Percentiles rank a stretch among this genome's conserved stretches.
Evolutionary conservation across 2,113 vertebrate genomes (phyloP).

Genomic region (Thymallus thymallus): DNA sequence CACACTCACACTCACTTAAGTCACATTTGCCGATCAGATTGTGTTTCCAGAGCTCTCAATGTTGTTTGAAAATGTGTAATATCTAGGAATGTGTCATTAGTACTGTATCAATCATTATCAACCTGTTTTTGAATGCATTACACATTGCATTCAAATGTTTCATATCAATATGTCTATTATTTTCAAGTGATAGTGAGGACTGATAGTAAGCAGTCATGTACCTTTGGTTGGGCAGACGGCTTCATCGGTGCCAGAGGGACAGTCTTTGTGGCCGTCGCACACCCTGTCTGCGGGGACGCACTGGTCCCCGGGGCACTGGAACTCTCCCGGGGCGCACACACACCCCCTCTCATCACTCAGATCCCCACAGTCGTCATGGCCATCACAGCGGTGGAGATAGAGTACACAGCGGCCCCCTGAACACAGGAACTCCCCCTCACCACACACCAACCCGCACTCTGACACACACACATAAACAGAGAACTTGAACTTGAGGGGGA

Average conservation of each 20-base stretch:
- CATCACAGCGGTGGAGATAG: slow-evolving; percentile 78
- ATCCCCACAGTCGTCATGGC: slow-evolving; percentile 85
- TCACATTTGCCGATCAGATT: no score
- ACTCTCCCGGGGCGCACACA: slow-evolving; percentile 68
- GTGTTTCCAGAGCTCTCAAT: no score
- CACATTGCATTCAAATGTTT: no score
- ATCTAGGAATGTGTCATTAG: no score
- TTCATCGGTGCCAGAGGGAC: slow-evolving; percentile 78
- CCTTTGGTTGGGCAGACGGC: slow-evolving; percentile 76
- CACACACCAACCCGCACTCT: slow-evolving; percentile 83
- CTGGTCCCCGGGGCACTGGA: slow-evolving; percentile 76
- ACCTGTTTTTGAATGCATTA: background rate
- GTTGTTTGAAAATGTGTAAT: no score
- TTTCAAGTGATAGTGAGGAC: background rate
- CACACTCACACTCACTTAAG: slow-evolving; percentile 1
- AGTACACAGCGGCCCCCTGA: slow-evolving; percentile 76
- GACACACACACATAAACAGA: slow-evolving; percentile 2
- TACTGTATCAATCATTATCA: background rate
- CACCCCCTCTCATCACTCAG: slow-evolving; percentile 82
- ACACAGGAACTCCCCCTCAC: slow-evolving; percentile 77
- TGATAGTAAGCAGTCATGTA: slow-evolving; percentile 46
- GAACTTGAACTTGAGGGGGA: no score
- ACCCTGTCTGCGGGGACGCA: slow-evolving; percentile 73
- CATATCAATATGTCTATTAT: no score
- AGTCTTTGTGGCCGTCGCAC: slow-evolving; percentile 80